phyloP scores from a whole-genome alignment of 92 coral and sea anemone genomes.

The Zoanthus sociatus region DNA sequence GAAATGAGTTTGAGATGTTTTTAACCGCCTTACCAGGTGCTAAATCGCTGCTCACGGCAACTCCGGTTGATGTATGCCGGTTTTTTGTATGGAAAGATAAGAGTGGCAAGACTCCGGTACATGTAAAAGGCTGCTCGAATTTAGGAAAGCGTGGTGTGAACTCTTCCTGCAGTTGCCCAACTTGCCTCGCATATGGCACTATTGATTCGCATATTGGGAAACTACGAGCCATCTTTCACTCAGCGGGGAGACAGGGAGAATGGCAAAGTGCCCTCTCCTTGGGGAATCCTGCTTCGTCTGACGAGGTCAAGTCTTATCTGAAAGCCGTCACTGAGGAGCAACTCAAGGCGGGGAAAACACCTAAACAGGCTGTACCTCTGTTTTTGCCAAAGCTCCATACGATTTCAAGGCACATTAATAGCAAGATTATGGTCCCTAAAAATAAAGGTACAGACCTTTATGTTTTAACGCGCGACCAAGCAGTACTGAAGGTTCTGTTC shows the following conservation, averaged over 20 bases:
- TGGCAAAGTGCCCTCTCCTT: slow-evolving; percentile 52
- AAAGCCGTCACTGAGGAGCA: too few relatives aligned
- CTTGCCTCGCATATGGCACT: slow-evolving; percentile 56
- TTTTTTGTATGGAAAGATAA: neutral
- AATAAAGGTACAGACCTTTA: neutral
- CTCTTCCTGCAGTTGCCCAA: slow-evolving; percentile 46
- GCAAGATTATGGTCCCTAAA: neutral
- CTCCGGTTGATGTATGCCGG: neutral
- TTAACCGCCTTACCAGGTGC: neutral
- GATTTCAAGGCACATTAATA: too few relatives aligned
- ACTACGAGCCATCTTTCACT: slow-evolving; percentile 23
- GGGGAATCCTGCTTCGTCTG: slow-evolving; percentile 71
- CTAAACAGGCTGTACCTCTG: too few relatives aligned
- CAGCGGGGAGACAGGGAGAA: slow-evolving; percentile 62
- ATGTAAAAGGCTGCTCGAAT: too few relatives aligned
- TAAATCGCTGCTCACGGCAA: neutral
- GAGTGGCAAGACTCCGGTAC: neutral
- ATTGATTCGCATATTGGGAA: slow-evolving; percentile 60
- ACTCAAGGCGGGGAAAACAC: too few relatives aligned
- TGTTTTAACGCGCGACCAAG: slow-evolving; percentile 37
- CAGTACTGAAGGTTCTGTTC: slow-evolving; percentile 43
- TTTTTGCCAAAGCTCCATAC: too few relatives aligned
- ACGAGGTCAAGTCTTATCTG: too few relatives aligned
- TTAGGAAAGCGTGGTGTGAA: slow-evolving; percentile 34
- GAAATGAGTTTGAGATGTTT: neutral